Evolutionary conservation across 2,113 vertebrate genomes (phyloP), one percentile per base, ranked within the genome.

Genomic region (Nycticorax nycticorax): DNA sequence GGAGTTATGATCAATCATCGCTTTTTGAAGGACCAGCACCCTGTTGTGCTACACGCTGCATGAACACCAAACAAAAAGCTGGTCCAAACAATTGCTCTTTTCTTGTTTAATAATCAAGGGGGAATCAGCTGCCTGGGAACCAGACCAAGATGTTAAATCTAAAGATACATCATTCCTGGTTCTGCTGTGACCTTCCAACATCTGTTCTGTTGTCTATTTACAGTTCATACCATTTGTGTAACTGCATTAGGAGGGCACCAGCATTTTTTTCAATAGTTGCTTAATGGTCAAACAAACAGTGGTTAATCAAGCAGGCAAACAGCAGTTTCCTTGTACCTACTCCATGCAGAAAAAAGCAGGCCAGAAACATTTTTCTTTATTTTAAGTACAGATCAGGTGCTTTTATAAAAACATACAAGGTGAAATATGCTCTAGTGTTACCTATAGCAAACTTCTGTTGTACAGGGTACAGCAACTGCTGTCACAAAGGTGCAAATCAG

Each of bases 1-100:
- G 50, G 67, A 92, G 63, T 77, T 93, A 88, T 77, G 82, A 96
- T 97, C 88, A 95, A 82, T 96, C 75, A 92, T 57, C 10, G 1
- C 24, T 67, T 91, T 96, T 69, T 90, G 88, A 95, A 95, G 78
- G 55, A 91, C 78, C 43, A 60, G 64, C n/a, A 89, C 74, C 56
- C 81, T 72, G 21, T 85, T 88, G 37, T 95, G 69, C 17, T 82
- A 35, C n/a, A 35, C 0, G 3, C 52, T 78, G 66, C 57, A 74
- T 41, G 71, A 91, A 37, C 62, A 64, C 19, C 2, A 7, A 85
- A 81, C 14, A 89, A 94, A 92, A 72, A 14, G 8, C 20, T 85
- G 1, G 0, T 56, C 43, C 74, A 68, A 93, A 68, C 35, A 90
- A 74, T 88, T 73, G 12, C 18, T 79, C 12, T 27, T 89, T 72